A percentile compares a stretch with the other conserved stretches of the same genome.
These are phyloP conservation scores for Emesis furor DNA, from an alignment of 2,888 invertebrate genomes.

Conservation along the genomic window DNA sequence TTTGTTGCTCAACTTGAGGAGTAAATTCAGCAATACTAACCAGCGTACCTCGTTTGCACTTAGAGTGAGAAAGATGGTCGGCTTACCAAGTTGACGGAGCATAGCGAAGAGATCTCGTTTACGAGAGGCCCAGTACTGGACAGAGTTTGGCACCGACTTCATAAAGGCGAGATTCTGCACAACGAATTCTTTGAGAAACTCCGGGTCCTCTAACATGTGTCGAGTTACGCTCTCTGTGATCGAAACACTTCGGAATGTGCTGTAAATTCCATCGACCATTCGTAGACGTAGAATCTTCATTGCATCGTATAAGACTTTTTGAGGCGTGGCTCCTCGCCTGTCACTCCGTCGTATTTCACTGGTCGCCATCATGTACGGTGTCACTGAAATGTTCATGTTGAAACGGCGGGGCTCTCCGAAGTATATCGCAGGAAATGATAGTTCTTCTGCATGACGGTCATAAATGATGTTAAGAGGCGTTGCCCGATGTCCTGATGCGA, in stretches of 20 bases:
- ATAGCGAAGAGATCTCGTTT: constrained; percentile 80
- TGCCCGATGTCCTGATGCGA: constrained; percentile 78
- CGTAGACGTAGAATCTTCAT: constrained; percentile 81
- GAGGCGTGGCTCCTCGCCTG: constrained; percentile 80
- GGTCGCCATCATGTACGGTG: constrained; percentile 80
- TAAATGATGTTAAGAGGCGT: constrained; percentile 78
- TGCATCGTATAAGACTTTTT: constrained; percentile 82
- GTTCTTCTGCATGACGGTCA: constrained; percentile 82
- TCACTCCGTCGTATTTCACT: constrained; percentile 82
- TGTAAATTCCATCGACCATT: constrained; percentile 72
- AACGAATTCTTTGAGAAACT: constrained; percentile 77
- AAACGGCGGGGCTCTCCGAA: constrained; percentile 79
- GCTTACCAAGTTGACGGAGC: constrained; percentile 79
- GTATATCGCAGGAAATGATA: constrained; percentile 84
- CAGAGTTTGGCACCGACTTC: constrained; percentile 81
- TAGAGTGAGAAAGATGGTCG: constrained; percentile 76
- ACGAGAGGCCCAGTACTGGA: constrained; percentile 80
- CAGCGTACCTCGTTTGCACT: constrained; percentile 84
- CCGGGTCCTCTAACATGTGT: constrained; percentile 76
- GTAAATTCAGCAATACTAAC: constrained; percentile 77
- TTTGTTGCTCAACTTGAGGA: constrained; percentile 78
- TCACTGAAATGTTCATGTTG: constrained; percentile 75
- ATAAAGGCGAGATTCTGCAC: constrained; percentile 79
- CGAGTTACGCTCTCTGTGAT: constrained; percentile 75
- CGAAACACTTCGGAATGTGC: constrained; percentile 75